phyloP scores from a whole-genome alignment of 2,888 invertebrate genomes.

The Catocala nupta region DNA sequence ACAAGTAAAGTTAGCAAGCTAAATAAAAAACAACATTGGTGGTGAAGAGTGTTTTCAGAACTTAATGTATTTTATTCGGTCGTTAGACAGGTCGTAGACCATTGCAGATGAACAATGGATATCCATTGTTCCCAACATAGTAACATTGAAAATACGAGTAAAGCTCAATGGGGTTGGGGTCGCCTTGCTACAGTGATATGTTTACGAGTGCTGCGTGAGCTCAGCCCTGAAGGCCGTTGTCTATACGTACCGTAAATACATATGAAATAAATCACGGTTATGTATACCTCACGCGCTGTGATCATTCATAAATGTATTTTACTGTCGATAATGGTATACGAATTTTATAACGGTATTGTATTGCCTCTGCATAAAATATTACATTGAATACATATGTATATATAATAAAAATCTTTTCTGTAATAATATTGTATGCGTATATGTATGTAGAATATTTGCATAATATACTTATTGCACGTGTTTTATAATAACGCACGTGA shows the following conservation, averaged over 20 bases:
- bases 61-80: conserved; percentile 38
- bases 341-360: not conserved
- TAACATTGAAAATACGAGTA: conserved; percentile 46
- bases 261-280: conserved; percentile 13
- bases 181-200: conserved; percentile 45
- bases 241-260: conserved; percentile 12
- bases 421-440: too few species aligned
- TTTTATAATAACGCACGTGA: too few species aligned
- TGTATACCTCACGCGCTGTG: not conserved
- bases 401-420: too few species aligned
- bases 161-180: conserved; percentile 44
- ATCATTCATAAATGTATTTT: conserved; percentile 4
- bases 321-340: not conserved
- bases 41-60: conserved; percentile 30
- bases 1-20: conserved; percentile 14
- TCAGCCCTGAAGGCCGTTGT: conserved; percentile 41
- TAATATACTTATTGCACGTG: too few species aligned
- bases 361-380: not conserved
- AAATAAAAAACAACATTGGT: conserved; percentile 23
- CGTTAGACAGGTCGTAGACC: conserved; percentile 29
- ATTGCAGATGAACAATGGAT: conserved; percentile 32
- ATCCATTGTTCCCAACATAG: conserved; percentile 45
- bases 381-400: too few species aligned
- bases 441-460: too few species aligned
- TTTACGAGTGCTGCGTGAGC: conserved; percentile 51